Base-by-base conservation (phyloP, 2,113 vertebrate genomes). In the Coracopsis vasa region DNA sequence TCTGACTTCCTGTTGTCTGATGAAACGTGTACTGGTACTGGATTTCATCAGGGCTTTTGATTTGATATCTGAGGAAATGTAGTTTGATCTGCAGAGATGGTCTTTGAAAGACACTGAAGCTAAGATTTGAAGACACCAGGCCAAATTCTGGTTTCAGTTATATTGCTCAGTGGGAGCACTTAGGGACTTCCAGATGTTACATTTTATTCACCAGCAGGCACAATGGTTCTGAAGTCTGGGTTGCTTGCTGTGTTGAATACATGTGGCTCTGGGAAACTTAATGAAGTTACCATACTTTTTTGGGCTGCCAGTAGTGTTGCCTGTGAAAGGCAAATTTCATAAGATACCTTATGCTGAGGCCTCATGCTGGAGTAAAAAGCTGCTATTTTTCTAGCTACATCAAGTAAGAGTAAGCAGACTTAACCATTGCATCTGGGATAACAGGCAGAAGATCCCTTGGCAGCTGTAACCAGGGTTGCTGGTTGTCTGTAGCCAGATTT, bases 91-190 rank as follows among this genome's bases (percentile, higher is more conserved):
- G 70, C 69, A 56, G 56, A 73, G 73, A 81, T 37, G 74, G 41
- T 33, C 66, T 81, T 79, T 80, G 51, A 28, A 72, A 91, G 83
- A 87, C 56, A 56, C 61, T 23, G 65, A 29, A 60, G 73, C 56
- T 56, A 28, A 80, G 77, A 61, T 73, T 6, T 58, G 54, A 77
- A 80, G 53, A 83, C 1, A 4, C 37, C 53, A 48, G 66, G 80
- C 82, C 33, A 35, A 69, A 53, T 86, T 66, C 85, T 92, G 92
- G 28, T 95, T 96, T 94, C 62, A 92, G 62, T 94, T 93, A 90
- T 18, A 4, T 15, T 2, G 1, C 85, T 65, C 74, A 16, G 74
- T 48, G 81, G 90, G 90, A 94, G 88, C n/a, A 17, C 62, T 82
- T 61, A 61, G 91, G 62, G 79, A 58, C 62, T 95, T 94, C 74